Evolutionary conservation across 2,113 vertebrate species (phyloP), one percentile per base, ranked within the genome.

Genomic region (Perognathus longimembris): DNA sequence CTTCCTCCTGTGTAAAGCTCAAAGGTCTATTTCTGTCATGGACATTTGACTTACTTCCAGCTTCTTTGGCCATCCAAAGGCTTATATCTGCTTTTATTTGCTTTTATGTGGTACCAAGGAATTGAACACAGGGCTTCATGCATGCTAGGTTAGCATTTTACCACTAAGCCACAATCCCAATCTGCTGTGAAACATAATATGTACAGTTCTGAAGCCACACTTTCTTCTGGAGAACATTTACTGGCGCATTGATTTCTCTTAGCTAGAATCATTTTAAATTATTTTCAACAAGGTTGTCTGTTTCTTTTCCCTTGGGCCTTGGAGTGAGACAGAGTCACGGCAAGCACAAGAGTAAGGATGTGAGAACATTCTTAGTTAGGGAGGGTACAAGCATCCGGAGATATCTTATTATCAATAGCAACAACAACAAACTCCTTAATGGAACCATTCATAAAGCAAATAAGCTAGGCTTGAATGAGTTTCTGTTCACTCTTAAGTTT

Each of bases 401-500:
- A 83, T 7, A 59, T n/a, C 59, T 82, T 6, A 63, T 88, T 81
- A 91, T 66, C 21, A 74, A 81, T 11, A 45, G 6, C 57, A 90
- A 69, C 26, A 81, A 70, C 81, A 81, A 70, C 75, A 59, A 34
- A 59, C 38, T 63, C 24, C 28, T 7, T 22, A 22, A 36, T n/a
- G 69, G 11, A 92, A 63, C 17, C 14, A 36, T 14, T 45, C 45
- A 26, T 4, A 7, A 86, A 89, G n/a, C 8, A 30, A 50, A 63
- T 22, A 91, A 90, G 22, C 32, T 34, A 84, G 14, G 64, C 26
- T 45, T 92, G 61, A 94, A 66, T 74, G 6, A 78, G 38, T 92
- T 95, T 94, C 36, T 66, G 74, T 54, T 92, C 22, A 88, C 2
- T 45, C 59, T 32, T 22, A 66, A 34, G 50, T 92, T 95, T 85